Evolutionary conservation across 2,113 vertebrate species (phyloP), one percentile per base, ranked within the genome.

Genomic region (Alosa alosa): DNA sequence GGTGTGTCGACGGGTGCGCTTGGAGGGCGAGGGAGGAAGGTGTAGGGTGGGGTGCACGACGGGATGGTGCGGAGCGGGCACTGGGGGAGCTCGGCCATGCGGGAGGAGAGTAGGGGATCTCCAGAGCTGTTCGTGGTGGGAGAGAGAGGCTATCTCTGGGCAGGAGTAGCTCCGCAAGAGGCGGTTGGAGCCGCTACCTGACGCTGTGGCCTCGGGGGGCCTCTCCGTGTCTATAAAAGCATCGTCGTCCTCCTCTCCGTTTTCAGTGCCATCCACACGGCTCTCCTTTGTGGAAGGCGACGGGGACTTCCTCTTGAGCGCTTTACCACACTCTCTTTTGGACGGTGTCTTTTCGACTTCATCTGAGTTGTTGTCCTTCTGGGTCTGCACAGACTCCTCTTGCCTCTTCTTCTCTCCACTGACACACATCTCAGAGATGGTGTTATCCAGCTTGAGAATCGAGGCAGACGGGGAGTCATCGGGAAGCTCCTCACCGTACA

Each of bases 111-210:
- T 11, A 81, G 78, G 9, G 86, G 10, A 0, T 0, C 25, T 84
- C 90, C 89, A 91, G 60, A 88, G 72, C 5, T 87, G 36, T 83
- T 92, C 92, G 0, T 84, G 88, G 83, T 68, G 86, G 44, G 20
- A 47, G 25, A 93, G 88, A 47, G 87, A 93, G 49, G 88, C 86
- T 45, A 95, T 93, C 86, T 96, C 94, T 2, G 96, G 96, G 84
- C 96, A 97, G 55, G 96, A 97, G 89, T 93, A 90, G 90, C 96
- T 97, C 85, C 96, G 95, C 82, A 93, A 86, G 82, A 97, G 90
- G 36, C 90, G 85, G 3, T 87, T 88, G 1, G 91, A 89, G 44
- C 78, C 0, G 0, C 72, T 87, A 89, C 82, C 87, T 78, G 88
- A 64, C 0, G 52, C 18, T 3, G 25, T 50, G 7, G 36, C 55